These are phyloP conservation scores for Pogonocherus hispidulus DNA, from an alignment of 2,888 invertebrate species.

Conservation along the genomic window DNA sequence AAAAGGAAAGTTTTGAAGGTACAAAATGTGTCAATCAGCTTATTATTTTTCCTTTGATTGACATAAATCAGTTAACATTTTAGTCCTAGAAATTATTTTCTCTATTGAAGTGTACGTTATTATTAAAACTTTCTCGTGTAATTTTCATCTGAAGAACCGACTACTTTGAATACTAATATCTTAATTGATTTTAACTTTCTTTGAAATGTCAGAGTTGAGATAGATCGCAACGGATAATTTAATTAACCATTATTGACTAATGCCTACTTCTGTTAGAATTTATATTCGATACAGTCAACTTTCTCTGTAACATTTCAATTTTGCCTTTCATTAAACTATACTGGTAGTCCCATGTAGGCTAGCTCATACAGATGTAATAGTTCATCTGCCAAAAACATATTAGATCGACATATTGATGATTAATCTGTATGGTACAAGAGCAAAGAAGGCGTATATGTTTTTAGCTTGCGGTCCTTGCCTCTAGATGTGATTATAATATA, in stretches of 20 bases:
- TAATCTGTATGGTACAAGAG: constrained; percentile 31
- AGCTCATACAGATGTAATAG: no score
- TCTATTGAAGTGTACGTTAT: not conserved
- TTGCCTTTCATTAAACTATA: not conserved
- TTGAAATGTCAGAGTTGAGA: constrained; percentile 20
- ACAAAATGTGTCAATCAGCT: constrained; percentile 14
- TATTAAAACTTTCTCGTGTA: not conserved
- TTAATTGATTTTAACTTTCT: constrained; percentile 14
- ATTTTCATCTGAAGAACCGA: not conserved
- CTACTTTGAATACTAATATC: constrained; percentile 1
- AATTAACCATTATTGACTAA: constrained; percentile 17
- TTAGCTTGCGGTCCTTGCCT: constrained; percentile 26
- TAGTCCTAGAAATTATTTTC: not conserved
- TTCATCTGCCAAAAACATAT: not conserved
- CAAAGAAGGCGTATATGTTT: constrained; percentile 26
- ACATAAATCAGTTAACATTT: constrained; percentile 1
- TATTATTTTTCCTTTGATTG: not conserved
- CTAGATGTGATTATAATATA: constrained; percentile 51
- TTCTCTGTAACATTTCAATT: not conserved
- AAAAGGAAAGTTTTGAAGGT: not conserved
- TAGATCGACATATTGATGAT: constrained; percentile 13
- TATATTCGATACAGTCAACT: not conserved
- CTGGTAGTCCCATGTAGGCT: no score
- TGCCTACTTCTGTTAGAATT: not conserved
- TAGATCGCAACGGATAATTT: constrained; percentile 20